phyloP scores from a whole-genome alignment of 2,888 invertebrate genomes.

The Heliconius hortense region DNA sequence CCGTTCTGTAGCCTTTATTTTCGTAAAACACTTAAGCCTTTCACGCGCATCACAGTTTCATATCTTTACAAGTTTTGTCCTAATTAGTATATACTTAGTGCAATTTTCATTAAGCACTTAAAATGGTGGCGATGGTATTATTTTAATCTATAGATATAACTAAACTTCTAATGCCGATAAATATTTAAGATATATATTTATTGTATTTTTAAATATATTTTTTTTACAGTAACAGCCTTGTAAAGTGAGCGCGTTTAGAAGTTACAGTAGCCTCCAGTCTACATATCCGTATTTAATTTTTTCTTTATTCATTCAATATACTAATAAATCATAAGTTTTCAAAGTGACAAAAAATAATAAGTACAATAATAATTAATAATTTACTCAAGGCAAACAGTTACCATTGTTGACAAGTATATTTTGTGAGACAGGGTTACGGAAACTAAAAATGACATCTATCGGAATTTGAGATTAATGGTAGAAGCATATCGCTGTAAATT shows the following conservation, averaged over 20 bases:
- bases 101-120: background rate
- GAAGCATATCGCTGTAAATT: background rate
- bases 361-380: constrained; percentile 11
- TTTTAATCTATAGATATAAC: background rate
- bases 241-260: background rate
- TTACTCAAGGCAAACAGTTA: constrained; percentile 10
- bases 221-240: constrained; percentile 2
- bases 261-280: constrained; percentile 2
- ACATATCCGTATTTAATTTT: constrained; percentile 12
- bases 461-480: constrained; percentile 20
- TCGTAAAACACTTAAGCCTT: constrained; percentile 77
- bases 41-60: constrained; percentile 73
- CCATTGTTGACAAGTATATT: constrained; percentile 20
- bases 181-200: background rate
- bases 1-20: constrained; percentile 80
- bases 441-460: constrained; percentile 15
- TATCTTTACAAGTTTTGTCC: constrained; percentile 35
- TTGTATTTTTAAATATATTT: background rate
- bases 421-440: constrained; percentile 21
- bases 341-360: constrained; percentile 20
- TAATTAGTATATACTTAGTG: constrained; percentile 24
- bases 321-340: constrained; percentile 17
- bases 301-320: constrained; percentile 7
- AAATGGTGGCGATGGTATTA: background rate
- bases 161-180: background rate